A percentile compares a stretch with the other conserved stretches of the same genome.
Evolutionary conservation across 2,888 invertebrate species (phyloP).

Genomic region (Neoitamus cyanurus): DNA sequence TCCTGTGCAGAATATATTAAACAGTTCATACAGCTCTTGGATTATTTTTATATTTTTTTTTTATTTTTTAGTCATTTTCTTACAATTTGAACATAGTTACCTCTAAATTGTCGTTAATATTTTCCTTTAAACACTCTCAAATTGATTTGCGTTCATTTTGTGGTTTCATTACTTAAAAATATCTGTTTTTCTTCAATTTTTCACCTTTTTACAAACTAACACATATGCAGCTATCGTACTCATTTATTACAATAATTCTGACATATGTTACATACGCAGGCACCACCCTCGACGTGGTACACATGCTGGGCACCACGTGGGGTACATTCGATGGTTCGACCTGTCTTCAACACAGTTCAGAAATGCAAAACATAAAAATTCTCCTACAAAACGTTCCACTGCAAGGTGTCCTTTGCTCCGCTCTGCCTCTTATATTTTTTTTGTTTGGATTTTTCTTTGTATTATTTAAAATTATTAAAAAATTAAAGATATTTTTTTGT

Average conservation of each 20-base stretch:
- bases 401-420: neutral
- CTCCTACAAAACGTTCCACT: neutral
- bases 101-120: constrained; percentile 44
- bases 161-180: constrained; percentile 21
- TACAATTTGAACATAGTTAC: constrained; percentile 40
- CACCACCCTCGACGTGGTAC: neutral
- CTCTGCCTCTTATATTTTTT: neutral
- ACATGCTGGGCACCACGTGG: neutral
- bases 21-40: neutral
- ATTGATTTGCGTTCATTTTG: neutral
- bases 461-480: constrained; percentile 40
- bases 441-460: neutral
- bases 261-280: neutral
- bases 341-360: neutral
- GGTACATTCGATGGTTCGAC: neutral
- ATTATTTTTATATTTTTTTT: constrained; percentile 13
- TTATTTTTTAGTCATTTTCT: constrained; percentile 41
- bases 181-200: constrained; percentile 31
- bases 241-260: constrained; percentile 16
- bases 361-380: constrained; percentile 21
- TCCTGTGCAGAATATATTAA: no score
- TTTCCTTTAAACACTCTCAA: constrained; percentile 22
- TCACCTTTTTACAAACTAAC: constrained; percentile 38
- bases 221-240: constrained; percentile 12
- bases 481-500: constrained; percentile 26